Base-by-base conservation (phyloP, 2,797 vertebrate genomes). In the Erpetoichthys calabaricus region DNA sequence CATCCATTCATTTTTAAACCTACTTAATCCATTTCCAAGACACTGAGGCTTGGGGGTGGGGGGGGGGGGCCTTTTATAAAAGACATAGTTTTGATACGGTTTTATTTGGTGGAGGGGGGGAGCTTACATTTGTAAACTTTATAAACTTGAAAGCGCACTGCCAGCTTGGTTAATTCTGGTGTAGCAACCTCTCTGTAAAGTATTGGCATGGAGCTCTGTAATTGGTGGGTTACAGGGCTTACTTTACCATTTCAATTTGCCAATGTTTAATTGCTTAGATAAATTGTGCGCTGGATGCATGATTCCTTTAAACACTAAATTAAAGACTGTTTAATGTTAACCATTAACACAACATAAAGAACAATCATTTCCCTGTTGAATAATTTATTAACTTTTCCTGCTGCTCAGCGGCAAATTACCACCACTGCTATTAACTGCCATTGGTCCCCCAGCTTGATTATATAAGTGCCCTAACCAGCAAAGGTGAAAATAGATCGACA, bases 251-350 rank as follows among this genome's bases (percentile, higher is more conserved):
- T 49, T n/a, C n/a, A 49, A 49, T 7, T 49, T 49, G 5, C 47
- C 47, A 49, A 6, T 49, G 47, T 49, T 49, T 49, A 49, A 49
- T 49, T 49, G 47, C 47, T 49, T n/a, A 49, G 47, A 49, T 49
- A 49, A 49, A 49, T 49, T 49, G 47, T 49, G 47, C 47, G 47
- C 47, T 49, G 47, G 47, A 49, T 49, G 47, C 47, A 49, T 49
- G 5, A 49, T n/a, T 49, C 47, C n/a, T 49, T 49, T 49, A 49
- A 49, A 7, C 47, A 49, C 7, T 49, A 49, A 49, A 49, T 49
- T 49, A 49, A 49, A 49, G 3, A 49, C 7, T 49, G 47, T 49
- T 49, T 49, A 49, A 49, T 49, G 47, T 49, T 49, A 49, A 49
- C 47, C 47, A 6, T 49, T 49, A 49, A 49, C 3, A 49, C n/a